Evolutionary conservation across 2,888 invertebrate genomes (phyloP).

Genomic region (Sialis lutaria): DNA sequence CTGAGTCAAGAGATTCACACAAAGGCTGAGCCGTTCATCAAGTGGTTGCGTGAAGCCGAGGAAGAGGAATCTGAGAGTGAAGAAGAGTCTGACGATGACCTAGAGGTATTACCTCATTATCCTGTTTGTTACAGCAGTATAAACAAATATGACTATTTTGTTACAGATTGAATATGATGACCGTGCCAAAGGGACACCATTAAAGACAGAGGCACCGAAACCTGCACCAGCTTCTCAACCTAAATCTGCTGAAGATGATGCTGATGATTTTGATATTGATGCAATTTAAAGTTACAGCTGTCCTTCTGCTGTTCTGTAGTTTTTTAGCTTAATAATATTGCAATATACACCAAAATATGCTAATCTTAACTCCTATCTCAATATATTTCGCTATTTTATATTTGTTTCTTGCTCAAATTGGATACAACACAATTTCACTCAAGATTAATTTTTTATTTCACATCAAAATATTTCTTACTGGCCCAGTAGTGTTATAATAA

Average conservation of each 20-base stretch:
- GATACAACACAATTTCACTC: no score
- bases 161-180: constrained; percentile 74
- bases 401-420: no score
- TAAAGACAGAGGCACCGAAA: constrained; percentile 36
- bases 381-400: no score
- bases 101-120: constrained; percentile 30
- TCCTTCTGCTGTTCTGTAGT: no score
- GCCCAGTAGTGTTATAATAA: no score
- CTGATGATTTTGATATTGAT: constrained; percentile 80
- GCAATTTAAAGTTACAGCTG: constrained; percentile 48
- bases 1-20: constrained; percentile 80
- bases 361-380: no score
- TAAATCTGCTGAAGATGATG: constrained; percentile 42
- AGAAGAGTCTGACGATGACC: constrained; percentile 49
- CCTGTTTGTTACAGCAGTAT: not conserved
- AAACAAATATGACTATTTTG: not conserved
- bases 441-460: no score
- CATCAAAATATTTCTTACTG: no score
- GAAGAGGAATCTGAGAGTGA: constrained; percentile 76
- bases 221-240: constrained; percentile 28
- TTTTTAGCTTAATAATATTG: no score
- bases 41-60: constrained; percentile 94
- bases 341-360: no score
- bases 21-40: constrained; percentile 84
- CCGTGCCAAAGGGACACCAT: constrained; percentile 58